phyloP scores from a whole-genome alignment of 23 tunicate genomes.

The Trididemnum nubilum region DNA sequence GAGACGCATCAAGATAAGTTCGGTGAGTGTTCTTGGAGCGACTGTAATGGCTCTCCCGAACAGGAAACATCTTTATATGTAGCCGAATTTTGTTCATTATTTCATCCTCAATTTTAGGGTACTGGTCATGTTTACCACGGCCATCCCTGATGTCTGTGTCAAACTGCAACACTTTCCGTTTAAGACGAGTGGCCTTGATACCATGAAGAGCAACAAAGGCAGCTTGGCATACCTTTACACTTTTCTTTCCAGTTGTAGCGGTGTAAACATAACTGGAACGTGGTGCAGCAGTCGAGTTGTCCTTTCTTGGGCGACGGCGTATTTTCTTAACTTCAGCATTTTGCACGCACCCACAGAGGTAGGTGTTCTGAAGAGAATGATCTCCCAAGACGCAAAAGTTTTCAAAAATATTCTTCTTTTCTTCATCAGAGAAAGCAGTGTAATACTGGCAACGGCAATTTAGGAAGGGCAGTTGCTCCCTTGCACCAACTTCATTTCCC shows the following conservation, averaged over 20 bases:
- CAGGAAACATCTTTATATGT: neutral
- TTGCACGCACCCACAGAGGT: neutral
- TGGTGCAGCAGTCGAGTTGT: no score
- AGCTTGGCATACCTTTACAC: neutral
- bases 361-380: neutral
- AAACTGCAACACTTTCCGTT: neutral
- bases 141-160: neutral
- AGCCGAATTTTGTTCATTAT: neutral
- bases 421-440: neutral
- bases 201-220: neutral
- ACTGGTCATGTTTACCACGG: neutral
- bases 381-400: neutral
- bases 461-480: neutral
- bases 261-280: neutral
- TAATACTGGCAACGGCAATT: neutral
- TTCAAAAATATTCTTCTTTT: neutral
- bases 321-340: neutral
- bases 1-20: neutral
- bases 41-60: conserved; percentile 10
- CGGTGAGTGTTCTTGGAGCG: neutral
- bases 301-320: neutral
- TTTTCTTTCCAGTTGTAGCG: neutral
- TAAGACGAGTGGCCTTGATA: neutral
- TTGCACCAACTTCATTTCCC: neutral
- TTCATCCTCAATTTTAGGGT: neutral